A percentile compares a stretch with the other conserved stretches of the same genome.
Conservation (phyloP, 1,140 invertebrate genomes). For the Drosophila seguyi region DNA sequence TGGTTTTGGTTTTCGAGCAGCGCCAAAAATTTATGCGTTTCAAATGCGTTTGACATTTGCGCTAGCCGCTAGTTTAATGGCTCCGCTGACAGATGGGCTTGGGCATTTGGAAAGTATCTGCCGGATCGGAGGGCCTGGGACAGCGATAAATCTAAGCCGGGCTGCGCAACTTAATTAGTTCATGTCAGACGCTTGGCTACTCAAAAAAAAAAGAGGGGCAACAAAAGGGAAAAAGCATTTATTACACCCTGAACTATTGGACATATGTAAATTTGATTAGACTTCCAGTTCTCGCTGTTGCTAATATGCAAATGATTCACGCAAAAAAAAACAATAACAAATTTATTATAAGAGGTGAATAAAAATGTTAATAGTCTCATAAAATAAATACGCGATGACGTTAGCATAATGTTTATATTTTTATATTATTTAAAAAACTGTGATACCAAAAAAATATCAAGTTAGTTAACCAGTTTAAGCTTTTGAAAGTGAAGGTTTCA, state of each 20-base stretch:
- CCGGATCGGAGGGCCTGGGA: constrained; percentile 41
- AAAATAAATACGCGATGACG: constrained; percentile 55
- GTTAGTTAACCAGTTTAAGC: constrained; percentile 21
- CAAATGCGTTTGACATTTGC: constrained; percentile 65
- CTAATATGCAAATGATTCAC: constrained; percentile 58
- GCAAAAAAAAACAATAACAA: constrained; percentile 24
- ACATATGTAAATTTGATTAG: constrained; percentile 50
- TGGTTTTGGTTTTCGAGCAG: constrained; percentile 23
- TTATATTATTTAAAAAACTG: constrained; percentile 6
- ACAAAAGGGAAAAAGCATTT: constrained; percentile 32
- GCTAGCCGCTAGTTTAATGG: constrained; percentile 40
- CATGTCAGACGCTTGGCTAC: constrained; percentile 65
- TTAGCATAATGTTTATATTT: constrained; percentile 44
- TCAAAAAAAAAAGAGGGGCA: constrained; percentile 8
- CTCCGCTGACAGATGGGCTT: constrained; percentile 54
- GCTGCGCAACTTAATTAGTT: constrained; percentile 78
- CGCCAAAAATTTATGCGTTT: constrained; percentile 61
- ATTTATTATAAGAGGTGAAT: constrained; percentile 58
- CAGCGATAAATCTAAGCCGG: constrained; percentile 67
- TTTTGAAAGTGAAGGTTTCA: constrained; percentile 40
- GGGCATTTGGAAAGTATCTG: constrained; percentile 62
- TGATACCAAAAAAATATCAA: neutral
- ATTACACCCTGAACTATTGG: constrained; percentile 38
- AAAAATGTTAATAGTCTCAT: constrained; percentile 38
- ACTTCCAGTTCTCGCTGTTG: constrained; percentile 22